phyloP scores from a whole-genome alignment of 2,888 invertebrate species.

The Zhengitettix transpicula region DNA sequence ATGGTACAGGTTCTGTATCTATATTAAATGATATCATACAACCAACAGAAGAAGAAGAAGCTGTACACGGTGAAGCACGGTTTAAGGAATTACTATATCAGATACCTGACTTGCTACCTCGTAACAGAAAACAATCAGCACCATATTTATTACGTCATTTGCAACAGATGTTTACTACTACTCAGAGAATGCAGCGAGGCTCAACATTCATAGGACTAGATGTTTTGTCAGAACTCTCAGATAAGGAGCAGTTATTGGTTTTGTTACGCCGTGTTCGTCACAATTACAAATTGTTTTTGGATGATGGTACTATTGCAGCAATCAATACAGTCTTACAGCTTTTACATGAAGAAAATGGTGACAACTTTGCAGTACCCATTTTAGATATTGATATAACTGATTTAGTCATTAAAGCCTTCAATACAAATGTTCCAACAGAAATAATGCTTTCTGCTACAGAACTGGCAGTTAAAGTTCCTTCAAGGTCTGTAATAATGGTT shows the following conservation, averaged over 20 bases:
- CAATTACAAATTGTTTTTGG: conserved; percentile 3
- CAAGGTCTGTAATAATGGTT: neutral
- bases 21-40: conserved; percentile 2
- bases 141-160: conserved; percentile 2
- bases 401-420: neutral
- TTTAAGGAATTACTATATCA: conserved; percentile 6
- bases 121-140: neutral
- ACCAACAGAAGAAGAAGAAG: conserved; percentile 4
- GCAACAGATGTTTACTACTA: conserved; percentile 1
- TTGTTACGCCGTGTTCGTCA: conserved; percentile 3
- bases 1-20: neutral
- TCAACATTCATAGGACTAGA: conserved; percentile 5
- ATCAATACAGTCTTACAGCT: neutral
- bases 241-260: conserved; percentile 2
- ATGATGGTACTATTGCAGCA: conserved; percentile 1
- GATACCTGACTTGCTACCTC: neutral
- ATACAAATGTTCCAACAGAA: neutral
- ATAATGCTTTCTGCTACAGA: neutral
- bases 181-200: neutral
- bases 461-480: neutral
- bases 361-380: neutral
- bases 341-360: neutral
- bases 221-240: conserved; percentile 5
- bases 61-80: neutral
- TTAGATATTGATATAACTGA: neutral